Evolutionary conservation across 2,888 invertebrate species (phyloP).

Genomic region (Dendrolimus houi): DNA sequence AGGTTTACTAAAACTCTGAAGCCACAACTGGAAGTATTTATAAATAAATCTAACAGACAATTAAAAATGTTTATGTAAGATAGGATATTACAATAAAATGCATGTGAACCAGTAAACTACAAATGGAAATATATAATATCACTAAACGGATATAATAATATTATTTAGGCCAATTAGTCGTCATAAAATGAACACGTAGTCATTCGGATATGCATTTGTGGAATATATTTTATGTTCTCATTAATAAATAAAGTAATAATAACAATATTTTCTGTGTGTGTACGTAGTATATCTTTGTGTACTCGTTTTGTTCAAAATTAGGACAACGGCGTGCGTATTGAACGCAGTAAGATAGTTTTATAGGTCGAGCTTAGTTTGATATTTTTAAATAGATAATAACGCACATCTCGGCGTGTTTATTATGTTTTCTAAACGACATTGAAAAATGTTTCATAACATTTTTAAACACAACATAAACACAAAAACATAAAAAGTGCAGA

Average conservation of each 20-base stretch:
- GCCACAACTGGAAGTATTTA: too few relatives aligned
- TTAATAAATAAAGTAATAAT: conserved; percentile 10
- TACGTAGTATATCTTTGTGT: conserved; percentile 8
- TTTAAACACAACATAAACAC: not conserved
- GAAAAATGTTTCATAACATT: conserved; percentile 18
- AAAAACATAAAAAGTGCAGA: too few relatives aligned
- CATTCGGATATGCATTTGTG: conserved; percentile 14
- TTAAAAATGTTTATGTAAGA: too few relatives aligned
- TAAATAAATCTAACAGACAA: too few relatives aligned
- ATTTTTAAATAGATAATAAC: conserved; percentile 42
- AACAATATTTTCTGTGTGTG: conserved; percentile 10
- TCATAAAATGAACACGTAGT: conserved; percentile 10
- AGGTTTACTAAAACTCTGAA: too few relatives aligned
- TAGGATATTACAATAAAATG: too few relatives aligned
- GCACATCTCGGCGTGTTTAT: conserved; percentile 30
- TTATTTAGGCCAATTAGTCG: conserved; percentile 18
- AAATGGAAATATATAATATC: not conserved
- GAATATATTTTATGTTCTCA: conserved; percentile 4
- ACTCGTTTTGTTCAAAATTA: conserved; percentile 37
- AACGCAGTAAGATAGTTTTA: conserved; percentile 30
- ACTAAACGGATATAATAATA: conserved; percentile 6
- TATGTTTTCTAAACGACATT: conserved; percentile 27
- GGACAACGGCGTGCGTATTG: conserved; percentile 31
- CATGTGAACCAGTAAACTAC: too few relatives aligned
- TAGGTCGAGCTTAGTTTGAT: conserved; percentile 41